Conservation (phyloP, 2,888 invertebrate species). For the Meiosimyza platycephala region DNA sequence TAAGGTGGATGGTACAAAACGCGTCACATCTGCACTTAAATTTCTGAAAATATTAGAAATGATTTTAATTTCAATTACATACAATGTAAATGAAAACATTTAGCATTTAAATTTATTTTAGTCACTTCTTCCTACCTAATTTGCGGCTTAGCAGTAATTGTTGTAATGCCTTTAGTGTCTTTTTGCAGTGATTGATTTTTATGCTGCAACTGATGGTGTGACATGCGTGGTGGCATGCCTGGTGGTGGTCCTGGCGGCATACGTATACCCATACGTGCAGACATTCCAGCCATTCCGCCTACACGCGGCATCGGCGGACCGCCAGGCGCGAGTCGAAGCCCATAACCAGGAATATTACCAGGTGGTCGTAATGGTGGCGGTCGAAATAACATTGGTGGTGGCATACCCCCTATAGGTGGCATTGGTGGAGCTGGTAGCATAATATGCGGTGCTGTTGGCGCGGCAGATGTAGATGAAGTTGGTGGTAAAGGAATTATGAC, state of each 20-base stretch:
- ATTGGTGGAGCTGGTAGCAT: conserved; percentile 58
- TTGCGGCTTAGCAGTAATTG: conserved; percentile 96
- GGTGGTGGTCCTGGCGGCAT: conserved; percentile 77
- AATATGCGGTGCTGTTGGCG: conserved; percentile 52
- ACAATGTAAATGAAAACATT: background rate
- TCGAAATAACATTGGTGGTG: conserved; percentile 70
- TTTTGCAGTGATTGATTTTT: conserved; percentile 74
- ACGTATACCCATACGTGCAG: conserved; percentile 71
- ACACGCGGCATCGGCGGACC: conserved; percentile 69
- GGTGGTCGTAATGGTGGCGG: conserved; percentile 72
- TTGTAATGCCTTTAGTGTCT: conserved; percentile 79
- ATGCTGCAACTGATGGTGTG: conserved; percentile 65
- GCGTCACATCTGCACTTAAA: conserved; percentile 92
- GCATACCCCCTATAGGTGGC: conserved; percentile 66
- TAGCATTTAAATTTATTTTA: background rate
- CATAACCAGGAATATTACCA: conserved; percentile 58
- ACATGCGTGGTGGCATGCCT: conserved; percentile 70
- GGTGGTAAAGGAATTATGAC: conserved; percentile 41
- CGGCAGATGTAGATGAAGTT: conserved; percentile 26
- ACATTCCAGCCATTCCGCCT: conserved; percentile 72
- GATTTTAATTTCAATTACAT: background rate
- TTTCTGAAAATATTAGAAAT: conserved; percentile 68
- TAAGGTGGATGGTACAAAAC: conserved; percentile 93
- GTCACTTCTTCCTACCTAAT: conserved; percentile 71
- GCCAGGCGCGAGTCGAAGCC: conserved; percentile 66